Evolutionary conservation across 2,888 invertebrate genomes (phyloP).

Genomic region (Euzophera pinguis): DNA sequence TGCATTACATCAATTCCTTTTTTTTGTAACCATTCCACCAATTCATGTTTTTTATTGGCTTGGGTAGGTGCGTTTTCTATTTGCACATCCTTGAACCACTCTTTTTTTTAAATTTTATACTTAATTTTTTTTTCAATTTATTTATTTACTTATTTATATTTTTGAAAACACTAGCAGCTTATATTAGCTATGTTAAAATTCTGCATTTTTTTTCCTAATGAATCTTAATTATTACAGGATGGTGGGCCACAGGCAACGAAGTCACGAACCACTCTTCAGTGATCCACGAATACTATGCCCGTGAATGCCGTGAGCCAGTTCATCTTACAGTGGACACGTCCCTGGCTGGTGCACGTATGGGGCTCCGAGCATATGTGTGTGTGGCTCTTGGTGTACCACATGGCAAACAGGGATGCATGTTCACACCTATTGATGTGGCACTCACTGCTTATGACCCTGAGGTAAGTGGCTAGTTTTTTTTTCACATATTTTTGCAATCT

Average conservation of each 20-base stretch:
- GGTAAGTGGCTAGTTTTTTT: constrained; percentile 59
- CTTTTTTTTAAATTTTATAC: background rate
- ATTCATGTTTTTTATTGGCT: too few species aligned
- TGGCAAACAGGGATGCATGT: constrained; percentile 96
- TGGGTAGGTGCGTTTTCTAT: too few species aligned
- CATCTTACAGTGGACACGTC: constrained; percentile 98
- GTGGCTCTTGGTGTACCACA: constrained; percentile 96
- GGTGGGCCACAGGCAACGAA: constrained; percentile 99
- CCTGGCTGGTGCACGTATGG: constrained; percentile 92
- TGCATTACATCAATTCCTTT: too few species aligned
- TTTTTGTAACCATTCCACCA: too few species aligned
- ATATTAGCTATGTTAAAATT: too few species aligned
- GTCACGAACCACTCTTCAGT: constrained; percentile 98
- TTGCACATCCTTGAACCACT: too few species aligned
- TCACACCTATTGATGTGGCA: constrained; percentile 95
- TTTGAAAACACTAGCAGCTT: too few species aligned
- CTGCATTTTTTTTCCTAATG: too few species aligned
- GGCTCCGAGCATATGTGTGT: constrained; percentile 95
- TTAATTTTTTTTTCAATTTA: background rate
- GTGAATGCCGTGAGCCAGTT: constrained; percentile 96
- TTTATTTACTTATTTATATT: too few species aligned
- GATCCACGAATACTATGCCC: constrained; percentile 97
- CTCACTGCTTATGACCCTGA: constrained; percentile 96
- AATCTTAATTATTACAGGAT: constrained; percentile 81
- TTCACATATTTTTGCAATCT: too few species aligned